Evolutionary conservation across 2,113 vertebrate species (phyloP).

Genomic region (Probosciger aterrimus): DNA sequence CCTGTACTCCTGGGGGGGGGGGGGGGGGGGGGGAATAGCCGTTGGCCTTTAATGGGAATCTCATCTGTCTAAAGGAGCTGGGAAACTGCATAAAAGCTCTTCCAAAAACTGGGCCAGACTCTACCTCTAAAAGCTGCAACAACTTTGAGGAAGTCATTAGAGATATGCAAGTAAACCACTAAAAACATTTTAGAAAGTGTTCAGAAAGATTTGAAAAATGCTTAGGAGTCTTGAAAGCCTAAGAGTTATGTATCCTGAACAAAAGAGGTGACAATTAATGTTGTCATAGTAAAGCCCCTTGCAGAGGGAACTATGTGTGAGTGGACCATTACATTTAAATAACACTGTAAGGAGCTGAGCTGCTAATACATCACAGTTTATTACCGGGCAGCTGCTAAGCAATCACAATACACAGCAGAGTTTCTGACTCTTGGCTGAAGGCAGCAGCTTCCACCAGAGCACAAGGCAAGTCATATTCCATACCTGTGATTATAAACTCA

Average conservation of each 20-base stretch:
- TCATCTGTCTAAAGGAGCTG: not conserved
- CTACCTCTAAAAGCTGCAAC: conserved; percentile 47
- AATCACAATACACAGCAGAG: not conserved
- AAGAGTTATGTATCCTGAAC: conserved; percentile 14
- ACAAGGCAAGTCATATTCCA: not conserved
- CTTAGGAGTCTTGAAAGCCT: conserved; percentile 43
- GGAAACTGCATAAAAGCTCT: conserved; percentile 23
- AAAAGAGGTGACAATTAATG: conserved; percentile 50
- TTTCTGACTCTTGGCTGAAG: not conserved
- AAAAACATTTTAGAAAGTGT: conserved; percentile 57
- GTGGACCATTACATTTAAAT: not conserved
- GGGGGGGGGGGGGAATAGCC: not conserved
- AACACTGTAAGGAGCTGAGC: not conserved
- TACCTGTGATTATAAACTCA: not conserved
- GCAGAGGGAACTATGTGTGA: conserved; percentile 14
- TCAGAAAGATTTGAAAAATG: conserved; percentile 16
- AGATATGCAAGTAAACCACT: conserved; percentile 60
- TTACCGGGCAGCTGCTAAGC: not conserved
- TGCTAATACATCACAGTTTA: not conserved
- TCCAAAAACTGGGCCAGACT: conserved; percentile 50
- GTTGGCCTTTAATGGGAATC: conserved; percentile 27
- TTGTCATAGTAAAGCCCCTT: conserved; percentile 20
- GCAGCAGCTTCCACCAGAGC: not conserved
- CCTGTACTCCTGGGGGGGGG: conserved; percentile 11
- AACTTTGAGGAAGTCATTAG: conserved; percentile 62